Evolutionary conservation across 2,888 invertebrate genomes (phyloP), one percentile per base, ranked within the genome.

Genomic region (Adelphocoris suturalis): DNA sequence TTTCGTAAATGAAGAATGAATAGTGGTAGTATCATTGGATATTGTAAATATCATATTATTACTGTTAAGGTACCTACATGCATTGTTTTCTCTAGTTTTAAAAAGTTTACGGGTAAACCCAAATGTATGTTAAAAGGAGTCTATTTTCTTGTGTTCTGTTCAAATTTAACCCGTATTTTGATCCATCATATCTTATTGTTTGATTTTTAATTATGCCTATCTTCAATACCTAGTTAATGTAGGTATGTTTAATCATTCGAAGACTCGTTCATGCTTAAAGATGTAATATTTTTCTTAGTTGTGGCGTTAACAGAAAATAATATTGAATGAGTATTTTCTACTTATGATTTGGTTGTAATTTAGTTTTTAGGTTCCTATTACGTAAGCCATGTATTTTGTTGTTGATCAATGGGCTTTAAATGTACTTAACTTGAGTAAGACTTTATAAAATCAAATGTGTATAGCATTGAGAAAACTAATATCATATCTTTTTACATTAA

Each of bases 341-440:
- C 28, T 76, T 76, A 23, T 46, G 14, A 27, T 28, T 46, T 23
- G 0, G 27, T 37, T 28, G n/a, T 76, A 46, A 76, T 76, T 76
- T 76, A 46, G 28, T 76, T 27, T 76, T 7, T 37, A 37, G 7
- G 37, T 37, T 37, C 37, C 37, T 37, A 37, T 4, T 76, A 19
- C 14, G 27, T 76, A 27, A 37, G 23, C 27, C 27, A 16, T n/a
- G n/a, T 57, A n/a, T 57, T 57, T 57, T 57, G 16, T n/a, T n/a
- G 57, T 57, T 57, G 52, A 57, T 16, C n/a, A n/a, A 16, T n/a
- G n/a, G 57, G 57, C 57, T 57, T 57, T 7, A 57, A 57, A 57
- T 57, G 57, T 57, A 57, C 57, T 57, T 57, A 57, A 57, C n/a
- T 16, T 16, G 57, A 13, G 57, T 57, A 57, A 57, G 57, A 57